Evolutionary conservation across 2,888 invertebrate genomes (phyloP), one percentile per base, ranked within the genome.

Genomic region (Polyommatus icarus): DNA sequence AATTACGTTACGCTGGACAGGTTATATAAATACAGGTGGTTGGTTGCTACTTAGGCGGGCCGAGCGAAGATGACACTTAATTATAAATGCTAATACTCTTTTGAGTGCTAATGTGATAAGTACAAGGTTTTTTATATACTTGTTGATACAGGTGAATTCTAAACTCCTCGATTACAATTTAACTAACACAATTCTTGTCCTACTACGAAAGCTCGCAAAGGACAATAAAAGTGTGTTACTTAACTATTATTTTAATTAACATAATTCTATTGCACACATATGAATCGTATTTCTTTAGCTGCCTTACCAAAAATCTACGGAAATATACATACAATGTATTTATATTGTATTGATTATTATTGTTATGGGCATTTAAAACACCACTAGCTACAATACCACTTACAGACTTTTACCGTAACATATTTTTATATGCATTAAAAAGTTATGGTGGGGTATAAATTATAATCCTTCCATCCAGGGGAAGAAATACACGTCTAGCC

Each of bases 401-500:
- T 46, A 3, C 12, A 24, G 15, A 46, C 29, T 67, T 67, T 67
- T 67, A 67, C 67, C 24, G 29, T 32, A 24, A 32, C 67, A 15
- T 67, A 67, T 67, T 67, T 61, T 67, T 67, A 24, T 32, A 67
- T 6, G 15, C 67, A 18, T 24, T 29, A 67, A 67, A 59, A 40
- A 59, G 76, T 76, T 59, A 24, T 75, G 73, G 72, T 40, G 36
- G 59, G 20, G 6, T n/a, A n/a, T n/a, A n/a, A n/a, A n/a, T n/a
- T 36, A 71, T 79, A 80, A 82, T 82, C 81, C 84, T 84, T 80
- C 83, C 87, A 84, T 85, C 85, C 87, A 84, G 86, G 85, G 87
- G 88, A 88, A 89, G 87, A 86, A 89, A 87, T 88, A 87, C 83
- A 84, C 84, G 89, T 90, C 89, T 86, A 89, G 91, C 88, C 92